A percentile compares a stretch with the other conserved stretches of the same genome.
Conservation (phyloP, 2,888 invertebrate species). For the Drosophila hamatofila region DNA sequence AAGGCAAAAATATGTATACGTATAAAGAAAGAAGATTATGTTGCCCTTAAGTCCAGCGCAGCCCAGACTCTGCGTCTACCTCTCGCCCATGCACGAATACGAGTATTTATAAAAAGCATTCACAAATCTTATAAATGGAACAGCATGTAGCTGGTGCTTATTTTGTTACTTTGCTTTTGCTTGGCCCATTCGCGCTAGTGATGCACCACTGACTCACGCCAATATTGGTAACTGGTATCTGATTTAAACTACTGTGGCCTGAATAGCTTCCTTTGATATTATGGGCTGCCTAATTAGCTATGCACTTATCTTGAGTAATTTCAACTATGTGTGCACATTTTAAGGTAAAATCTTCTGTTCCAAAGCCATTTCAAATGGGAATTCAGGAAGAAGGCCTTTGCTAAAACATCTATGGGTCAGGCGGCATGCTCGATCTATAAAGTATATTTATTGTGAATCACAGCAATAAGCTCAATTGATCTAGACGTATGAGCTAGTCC, state of each 20-base stretch:
- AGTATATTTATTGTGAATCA: too few relatives aligned
- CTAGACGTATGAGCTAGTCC: too few relatives aligned
- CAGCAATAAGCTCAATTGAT: too few relatives aligned
- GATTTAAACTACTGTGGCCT: neutral
- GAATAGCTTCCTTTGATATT: neutral
- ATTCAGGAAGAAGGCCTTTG: neutral
- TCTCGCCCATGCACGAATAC: slow-evolving; percentile 29
- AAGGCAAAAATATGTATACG: slow-evolving; percentile 1
- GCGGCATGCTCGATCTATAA: too few relatives aligned
- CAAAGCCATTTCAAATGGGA: neutral
- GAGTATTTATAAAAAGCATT: slow-evolving; percentile 73
- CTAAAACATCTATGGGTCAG: neutral
- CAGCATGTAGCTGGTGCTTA: slow-evolving; percentile 66
- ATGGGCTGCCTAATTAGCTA: neutral
- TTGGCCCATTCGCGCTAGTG: slow-evolving; percentile 41
- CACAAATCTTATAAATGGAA: slow-evolving; percentile 77
- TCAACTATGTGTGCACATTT: neutral
- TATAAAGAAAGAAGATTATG: slow-evolving; percentile 44
- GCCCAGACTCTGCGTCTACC: slow-evolving; percentile 31
- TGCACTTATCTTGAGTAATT: too few relatives aligned
- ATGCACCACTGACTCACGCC: slow-evolving; percentile 51
- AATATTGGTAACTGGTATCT: neutral
- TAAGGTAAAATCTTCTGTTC: neutral
- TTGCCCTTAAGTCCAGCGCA: slow-evolving; percentile 37
- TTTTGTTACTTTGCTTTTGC: slow-evolving; percentile 33